Base-by-base conservation (phyloP, 1,140 invertebrate species). In the Bicyclus anynana region DNA sequence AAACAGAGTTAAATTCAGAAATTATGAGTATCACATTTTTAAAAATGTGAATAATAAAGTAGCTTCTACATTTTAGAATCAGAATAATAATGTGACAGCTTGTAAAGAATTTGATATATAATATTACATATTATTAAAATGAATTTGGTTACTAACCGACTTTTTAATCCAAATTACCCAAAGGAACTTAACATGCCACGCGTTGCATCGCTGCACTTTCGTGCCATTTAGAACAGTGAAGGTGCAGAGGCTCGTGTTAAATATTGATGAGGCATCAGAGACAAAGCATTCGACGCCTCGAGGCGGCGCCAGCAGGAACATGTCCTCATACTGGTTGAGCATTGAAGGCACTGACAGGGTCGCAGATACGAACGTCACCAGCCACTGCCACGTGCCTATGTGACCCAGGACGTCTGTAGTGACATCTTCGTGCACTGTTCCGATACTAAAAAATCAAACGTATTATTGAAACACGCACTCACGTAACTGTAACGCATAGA, bases 371-470 rank as follows among this genome's bases (percentile, higher is more conserved):
- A 82, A 59, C 13, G 77, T 80, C 12, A 84, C 75, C 13, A 83
- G 57, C 78, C 79, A 84, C 60, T 87, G 82, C 82, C 81, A 87
- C 9, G 60, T 46, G 2, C 84, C 82, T 26, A 84, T 83, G 2
- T 70, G 65, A n/a, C 82, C 84, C 20, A 85, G 48, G 10, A 85
- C 75, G 46, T 87, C 80, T 1, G 77, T 78, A 6, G 82, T 84
- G 7, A 85, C 76, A 61, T 87, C 84, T 72, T 87, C 82, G 47
- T 81, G 67, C 20, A 87, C 67, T 0, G 82, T 83, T 21, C 84
- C 84, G 37, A 85, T 83, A 59, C 84, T 87, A 59, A 40, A 80
- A 80, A 35, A 4, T 16, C 5, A 44, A 5, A 12, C 17, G 12
- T 20, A 20, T 10, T 12, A 7, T 20, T 0, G 10, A 20, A 12